Evolutionary conservation across 1,140 invertebrate species (phyloP), one percentile per base, ranked within the genome.

Genomic region (Zaprionus camerounensis): DNA sequence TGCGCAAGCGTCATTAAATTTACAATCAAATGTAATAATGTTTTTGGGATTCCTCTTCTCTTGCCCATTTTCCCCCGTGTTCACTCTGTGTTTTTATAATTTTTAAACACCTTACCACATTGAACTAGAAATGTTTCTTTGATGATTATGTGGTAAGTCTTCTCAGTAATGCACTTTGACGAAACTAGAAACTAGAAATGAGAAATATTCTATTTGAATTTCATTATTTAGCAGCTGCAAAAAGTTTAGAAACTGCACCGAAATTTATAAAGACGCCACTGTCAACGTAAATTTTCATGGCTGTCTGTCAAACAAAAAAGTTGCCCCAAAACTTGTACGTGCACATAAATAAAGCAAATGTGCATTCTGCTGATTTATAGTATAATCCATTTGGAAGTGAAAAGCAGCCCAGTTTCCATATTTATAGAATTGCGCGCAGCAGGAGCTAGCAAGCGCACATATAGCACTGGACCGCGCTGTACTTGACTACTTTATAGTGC

Each of bases 181-280:
- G 53, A 26, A 6, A 15, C 5, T n/a, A 9, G 53, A 38, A 11
- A 15, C 5, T 12, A 9, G 28, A 38, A 24, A 57, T 46, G 24
- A 53, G 11, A 20, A 34, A 69, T n/a, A 46, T 28, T 55, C 38
- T 67, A 13, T 38, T 41, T 31, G 46, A 34, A 44, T 56, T 61
- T 56, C 53, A 61, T 28, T 28, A 62, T 46, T 62, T 28, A 41
- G 46, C 51, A 75, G 68, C 82, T 85, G 78, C 78, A 71, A 61
- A 36, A 56, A 78, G 71, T 70, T 53, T 76, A 76, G 34, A 51
- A 75, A 58, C 15, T 71, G 57, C 57, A 58, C 34, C 41, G 31
- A 82, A 83, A 74, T 73, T 67, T 80, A 76, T 76, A 76, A 73
- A 77, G 82, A 82, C 82, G 26, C 82, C 59, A 68, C 56, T 82